A percentile compares a stretch with the other conserved stretches of the same genome.
Conservation (phyloP, 2,888 invertebrate genomes). For the Zele albiditarsus region DNA sequence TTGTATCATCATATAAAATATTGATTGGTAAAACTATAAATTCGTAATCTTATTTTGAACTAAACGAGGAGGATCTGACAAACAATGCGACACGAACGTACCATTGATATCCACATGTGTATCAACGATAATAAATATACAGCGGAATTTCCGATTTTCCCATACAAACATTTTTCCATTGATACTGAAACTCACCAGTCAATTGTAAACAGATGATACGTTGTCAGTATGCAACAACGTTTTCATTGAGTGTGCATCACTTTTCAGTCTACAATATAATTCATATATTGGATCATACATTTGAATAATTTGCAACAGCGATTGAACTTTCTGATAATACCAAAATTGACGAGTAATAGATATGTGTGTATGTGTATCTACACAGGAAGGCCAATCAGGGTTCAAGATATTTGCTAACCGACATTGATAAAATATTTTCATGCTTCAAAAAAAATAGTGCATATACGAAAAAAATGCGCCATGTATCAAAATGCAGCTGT, state of each 20-base stretch:
- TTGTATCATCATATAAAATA: too few species aligned
- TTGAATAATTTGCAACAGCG: not conserved
- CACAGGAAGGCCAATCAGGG: not conserved
- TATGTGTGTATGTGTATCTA: not conserved
- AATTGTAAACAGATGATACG: conserved; percentile 57
- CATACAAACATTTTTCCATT: not conserved
- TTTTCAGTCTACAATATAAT: conserved; percentile 35
- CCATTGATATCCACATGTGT: not conserved
- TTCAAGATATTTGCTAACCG: not conserved
- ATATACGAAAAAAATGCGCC: not conserved
- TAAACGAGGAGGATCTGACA: not conserved
- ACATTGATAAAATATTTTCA: not conserved
- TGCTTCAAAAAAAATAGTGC: not conserved
- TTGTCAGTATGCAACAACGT: conserved; percentile 49
- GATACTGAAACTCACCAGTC: conserved; percentile 60
- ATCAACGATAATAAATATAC: not conserved
- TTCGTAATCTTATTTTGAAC: not conserved
- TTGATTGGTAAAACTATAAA: too few species aligned
- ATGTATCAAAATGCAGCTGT: not conserved
- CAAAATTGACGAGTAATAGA: not conserved
- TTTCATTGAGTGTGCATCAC: conserved; percentile 57
- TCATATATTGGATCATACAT: not conserved
- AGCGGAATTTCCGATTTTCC: not conserved
- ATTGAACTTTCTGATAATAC: not conserved
- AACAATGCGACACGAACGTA: not conserved